Base-by-base conservation (phyloP, 2,888 invertebrate genomes). In the Laspeyria flexula region DNA sequence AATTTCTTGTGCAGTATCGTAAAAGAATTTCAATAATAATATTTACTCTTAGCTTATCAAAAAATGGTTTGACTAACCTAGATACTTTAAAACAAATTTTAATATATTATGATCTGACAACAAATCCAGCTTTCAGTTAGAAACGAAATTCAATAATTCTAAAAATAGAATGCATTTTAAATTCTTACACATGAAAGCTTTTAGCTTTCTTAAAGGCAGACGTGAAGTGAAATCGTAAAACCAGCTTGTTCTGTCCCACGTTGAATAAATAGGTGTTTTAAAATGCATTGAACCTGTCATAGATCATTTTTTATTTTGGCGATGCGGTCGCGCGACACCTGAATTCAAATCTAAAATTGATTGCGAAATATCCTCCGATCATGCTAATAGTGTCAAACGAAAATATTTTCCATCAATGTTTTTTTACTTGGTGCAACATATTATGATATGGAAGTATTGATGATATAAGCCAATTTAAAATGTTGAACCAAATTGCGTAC, bases 291-390 rank as follows among this genome's bases (percentile, higher is more conserved):
- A 46, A 45, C 11, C 33, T 33, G 12, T n/a, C 33, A 46, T 33
- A 27, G 23, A 46, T 46, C 11, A 33, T 16, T 46, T 46, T 37
- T 39, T 33, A 33, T 30, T 45, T 45, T 39, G 33, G 25, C 15
- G 35, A 45, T 23, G 16, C 16, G 31, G 27, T 25, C 12, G 10
- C 31, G 15, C 35, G 39, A 15, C 25, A 25, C 11, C 33, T 40
- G 45, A 39, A 46, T 46, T 33, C 33, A 40, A 46, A 46, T 27
- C n/a, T 39, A 33, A 39, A 46, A 38, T 38, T 30, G 38, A 45
- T 45, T 39, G 31, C 30, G 39, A 30, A 37, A 6, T 23, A 3
- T 34, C 25, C 25, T 7, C 25, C 33, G 33, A n/a, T 33, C 21
- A 15, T 13, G 23, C 13, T 29, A 40, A 16, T 43, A 15, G 23